Evolutionary conservation across 2,888 invertebrate genomes (phyloP).

Genomic region (Catotricha subobsoleta): DNA sequence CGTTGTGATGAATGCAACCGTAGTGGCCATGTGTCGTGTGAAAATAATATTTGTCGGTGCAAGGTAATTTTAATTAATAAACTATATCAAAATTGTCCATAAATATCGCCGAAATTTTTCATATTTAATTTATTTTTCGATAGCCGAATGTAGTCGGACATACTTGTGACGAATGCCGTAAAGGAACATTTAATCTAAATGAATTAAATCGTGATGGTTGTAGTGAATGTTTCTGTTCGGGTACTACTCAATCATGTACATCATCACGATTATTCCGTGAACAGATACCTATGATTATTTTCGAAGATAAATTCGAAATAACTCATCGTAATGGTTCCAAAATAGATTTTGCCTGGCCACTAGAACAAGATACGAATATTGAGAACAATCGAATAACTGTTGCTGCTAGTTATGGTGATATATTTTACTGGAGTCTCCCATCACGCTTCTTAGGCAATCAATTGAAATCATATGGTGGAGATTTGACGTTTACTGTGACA

Average conservation of each 20-base stretch:
- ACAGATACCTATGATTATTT: conserved; percentile 45
- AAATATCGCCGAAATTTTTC: background rate
- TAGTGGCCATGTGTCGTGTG: conserved; percentile 29
- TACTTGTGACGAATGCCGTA: conserved; percentile 58
- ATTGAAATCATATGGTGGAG: conserved; percentile 76
- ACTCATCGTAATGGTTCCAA: conserved; percentile 33
- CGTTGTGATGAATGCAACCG: conserved; percentile 26
- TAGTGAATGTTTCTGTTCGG: conserved; percentile 74
- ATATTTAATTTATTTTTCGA: conserved; percentile 12
- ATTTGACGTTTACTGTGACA: conserved; percentile 52
- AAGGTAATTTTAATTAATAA: background rate
- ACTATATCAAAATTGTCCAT: background rate
- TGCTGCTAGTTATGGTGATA: conserved; percentile 27
- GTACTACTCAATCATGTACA: conserved; percentile 51
- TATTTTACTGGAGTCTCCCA: conserved; percentile 62
- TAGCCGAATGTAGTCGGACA: conserved; percentile 60
- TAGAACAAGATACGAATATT: background rate
- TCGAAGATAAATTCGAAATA: conserved; percentile 39
- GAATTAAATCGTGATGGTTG: conserved; percentile 57
- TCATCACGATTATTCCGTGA: conserved; percentile 35
- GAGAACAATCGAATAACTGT: conserved; percentile 17
- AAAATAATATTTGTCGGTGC: conserved; percentile 14
- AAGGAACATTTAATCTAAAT: conserved; percentile 62
- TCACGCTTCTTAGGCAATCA: conserved; percentile 50
- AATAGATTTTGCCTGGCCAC: background rate